Evolutionary conservation across 2,888 invertebrate species (phyloP).

Genomic region (Nysson spinosus): DNA sequence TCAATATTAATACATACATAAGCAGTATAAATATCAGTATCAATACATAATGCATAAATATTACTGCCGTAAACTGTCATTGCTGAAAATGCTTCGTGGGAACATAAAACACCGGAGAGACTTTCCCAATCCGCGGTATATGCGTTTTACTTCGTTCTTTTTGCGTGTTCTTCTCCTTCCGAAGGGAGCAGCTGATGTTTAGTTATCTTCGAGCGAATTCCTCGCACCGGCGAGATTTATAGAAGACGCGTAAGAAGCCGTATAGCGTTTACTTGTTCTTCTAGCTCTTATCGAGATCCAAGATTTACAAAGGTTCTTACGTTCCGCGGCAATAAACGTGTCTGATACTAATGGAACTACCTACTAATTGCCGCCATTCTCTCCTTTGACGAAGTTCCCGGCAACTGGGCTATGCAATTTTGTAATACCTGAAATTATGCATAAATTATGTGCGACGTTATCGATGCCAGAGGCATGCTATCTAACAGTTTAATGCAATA

Average conservation of each 20-base stretch:
- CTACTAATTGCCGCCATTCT: constrained; percentile 41
- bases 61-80: too few species aligned
- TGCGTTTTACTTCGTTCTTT: constrained; percentile 1
- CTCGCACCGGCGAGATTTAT: constrained; percentile 49
- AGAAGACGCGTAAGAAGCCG: constrained; percentile 42
- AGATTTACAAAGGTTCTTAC: constrained; percentile 33
- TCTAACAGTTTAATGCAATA: too few species aligned
- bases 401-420: too few species aligned
- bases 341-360: constrained; percentile 29
- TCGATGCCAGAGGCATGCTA: too few species aligned
- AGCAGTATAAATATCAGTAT: too few species aligned
- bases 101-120: too few species aligned
- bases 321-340: constrained; percentile 37
- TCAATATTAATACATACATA: too few species aligned
- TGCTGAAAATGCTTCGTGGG: too few species aligned
- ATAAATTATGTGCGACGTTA: constrained; percentile 1
- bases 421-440: background rate
- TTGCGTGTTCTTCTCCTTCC: constrained; percentile 16
- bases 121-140: too few species aligned
- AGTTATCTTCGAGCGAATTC: constrained; percentile 49
- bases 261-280: constrained; percentile 43
- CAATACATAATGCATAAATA: too few species aligned
- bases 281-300: constrained; percentile 48
- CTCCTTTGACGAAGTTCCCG: constrained; percentile 3
- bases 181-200: constrained; percentile 34